Evolutionary conservation across 2,797 vertebrate species (phyloP).

Genomic region (Pantherophis vulpinus): DNA sequence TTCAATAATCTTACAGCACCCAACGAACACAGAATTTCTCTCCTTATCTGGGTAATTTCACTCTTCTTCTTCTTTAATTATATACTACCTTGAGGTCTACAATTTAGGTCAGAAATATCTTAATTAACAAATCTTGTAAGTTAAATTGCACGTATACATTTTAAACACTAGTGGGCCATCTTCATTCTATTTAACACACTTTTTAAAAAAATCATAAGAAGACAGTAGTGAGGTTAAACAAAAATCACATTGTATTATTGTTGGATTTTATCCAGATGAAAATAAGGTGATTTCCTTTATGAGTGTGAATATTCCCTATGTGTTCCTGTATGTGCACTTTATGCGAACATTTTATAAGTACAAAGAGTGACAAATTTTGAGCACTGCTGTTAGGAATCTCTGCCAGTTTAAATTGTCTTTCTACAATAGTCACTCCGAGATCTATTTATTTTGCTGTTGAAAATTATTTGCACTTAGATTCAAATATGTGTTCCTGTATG

Average conservation of each 20-base stretch:
- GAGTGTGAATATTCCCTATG: neutral
- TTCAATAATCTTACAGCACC: neutral
- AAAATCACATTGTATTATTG: neutral
- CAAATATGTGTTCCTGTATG: constrained; percentile 25
- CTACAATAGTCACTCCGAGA: constrained; percentile 11
- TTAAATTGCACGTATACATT: neutral
- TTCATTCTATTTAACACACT: neutral
- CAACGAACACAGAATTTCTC: neutral
- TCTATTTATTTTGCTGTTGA: constrained; percentile 16
- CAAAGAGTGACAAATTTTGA: constrained; percentile 5
- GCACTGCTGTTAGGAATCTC: constrained; percentile 13
- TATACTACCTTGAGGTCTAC: neutral
- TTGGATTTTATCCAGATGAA: neutral
- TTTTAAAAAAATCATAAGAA: rapidly evolving
- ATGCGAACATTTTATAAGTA: neutral
- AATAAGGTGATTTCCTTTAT: neutral
- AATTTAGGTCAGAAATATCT: neutral
- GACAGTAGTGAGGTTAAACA: neutral
- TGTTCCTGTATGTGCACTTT: neutral
- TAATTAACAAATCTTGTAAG: neutral
- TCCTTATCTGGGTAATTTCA: neutral
- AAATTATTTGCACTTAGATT: constrained; percentile 53
- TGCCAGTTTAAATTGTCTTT: constrained; percentile 40
- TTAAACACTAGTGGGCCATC: neutral
- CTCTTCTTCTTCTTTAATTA: neutral